Conservation (phyloP, 1,140 invertebrate genomes). For the Ruditapes philippinarum region DNA sequence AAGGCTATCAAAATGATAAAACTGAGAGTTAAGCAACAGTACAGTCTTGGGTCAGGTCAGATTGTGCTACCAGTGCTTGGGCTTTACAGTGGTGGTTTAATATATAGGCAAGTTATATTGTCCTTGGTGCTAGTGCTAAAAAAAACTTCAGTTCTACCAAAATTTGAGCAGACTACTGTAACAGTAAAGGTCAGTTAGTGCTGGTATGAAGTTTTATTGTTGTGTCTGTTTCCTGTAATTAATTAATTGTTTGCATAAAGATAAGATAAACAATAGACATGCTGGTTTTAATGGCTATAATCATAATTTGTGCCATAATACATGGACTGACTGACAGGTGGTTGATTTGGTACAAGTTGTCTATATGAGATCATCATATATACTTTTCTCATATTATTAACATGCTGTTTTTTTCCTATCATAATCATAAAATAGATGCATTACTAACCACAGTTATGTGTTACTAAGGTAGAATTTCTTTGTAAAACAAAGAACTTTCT, state of each 20-base stretch:
- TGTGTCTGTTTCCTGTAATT: background rate
- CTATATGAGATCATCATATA: background rate
- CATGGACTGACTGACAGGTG: slow-evolving; percentile 1
- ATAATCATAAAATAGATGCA: background rate
- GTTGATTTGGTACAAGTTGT: background rate
- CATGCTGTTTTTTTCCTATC: background rate
- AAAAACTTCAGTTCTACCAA: too few relatives aligned
- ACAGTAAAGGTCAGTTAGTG: background rate
- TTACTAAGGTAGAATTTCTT: background rate
- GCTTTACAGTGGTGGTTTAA: too few relatives aligned
- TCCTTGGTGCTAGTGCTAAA: too few relatives aligned
- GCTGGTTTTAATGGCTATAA: background rate
- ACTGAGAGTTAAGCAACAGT: too few relatives aligned
- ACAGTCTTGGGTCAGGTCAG: too few relatives aligned
- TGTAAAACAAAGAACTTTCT: too few relatives aligned
- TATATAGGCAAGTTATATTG: too few relatives aligned
- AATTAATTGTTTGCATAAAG: background rate
- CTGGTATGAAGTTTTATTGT: background rate
- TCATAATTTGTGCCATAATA: background rate
- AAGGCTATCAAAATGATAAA: too few relatives aligned
- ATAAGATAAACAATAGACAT: background rate
- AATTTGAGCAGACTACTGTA: too few relatives aligned
- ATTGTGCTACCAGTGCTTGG: too few relatives aligned
- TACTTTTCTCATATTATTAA: background rate
- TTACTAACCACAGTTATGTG: background rate